Evolutionary conservation across 2,113 vertebrate genomes (phyloP), one percentile per base, ranked within the genome.

Genomic region (Coptodon rendalli): DNA sequence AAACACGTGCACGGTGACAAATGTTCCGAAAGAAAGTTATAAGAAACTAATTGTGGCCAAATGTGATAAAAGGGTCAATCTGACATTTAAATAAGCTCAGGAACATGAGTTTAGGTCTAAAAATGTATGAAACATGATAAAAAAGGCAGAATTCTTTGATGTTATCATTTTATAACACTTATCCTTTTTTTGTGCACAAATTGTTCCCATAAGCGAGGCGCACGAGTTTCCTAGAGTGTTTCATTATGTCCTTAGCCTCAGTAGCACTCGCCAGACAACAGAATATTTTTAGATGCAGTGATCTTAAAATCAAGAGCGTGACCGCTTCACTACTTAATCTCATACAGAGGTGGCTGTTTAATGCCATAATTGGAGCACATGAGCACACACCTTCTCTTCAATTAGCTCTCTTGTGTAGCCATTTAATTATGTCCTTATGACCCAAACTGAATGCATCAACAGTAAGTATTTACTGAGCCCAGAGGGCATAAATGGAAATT

Each of bases 321-420:
- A 93, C 90, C 71, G 27, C 88, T 90, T 52, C 86, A 87, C 81
- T 80, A 76, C 88, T 88, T 94, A 84, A 95, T 92, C 93, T 89
- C 89, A 93, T 94, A 89, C 82, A 86, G 66, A 88, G 76, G 84
- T 71, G 86, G 71, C 81, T 68, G 52, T 85, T 94, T 91, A 92
- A 93, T 82, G 90, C 76, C 85, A 85, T 93, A 93, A 95, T 93
- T 91, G 85, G 84, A 90, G 86, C 90, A 88, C 87, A 90, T 78
- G 61, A 94, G 76, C 85, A 86, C 90, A 89, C 86, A 91, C 85
- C 84, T 91, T 94, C 89, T 87, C 85, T 66, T 89, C 92, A 91
- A 84, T 89, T 89, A 92, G 81, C 87, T 90, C 93, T 87, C 86
- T 87, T 86, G 82, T 86, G 91, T 79, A 71, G 87, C 91, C 84